Percentiles rank a stretch among this genome's conserved stretches.
These are phyloP conservation scores for Lates calcarifer DNA, from an alignment of 2,113 vertebrate species.

Conservation along the genomic window DNA sequence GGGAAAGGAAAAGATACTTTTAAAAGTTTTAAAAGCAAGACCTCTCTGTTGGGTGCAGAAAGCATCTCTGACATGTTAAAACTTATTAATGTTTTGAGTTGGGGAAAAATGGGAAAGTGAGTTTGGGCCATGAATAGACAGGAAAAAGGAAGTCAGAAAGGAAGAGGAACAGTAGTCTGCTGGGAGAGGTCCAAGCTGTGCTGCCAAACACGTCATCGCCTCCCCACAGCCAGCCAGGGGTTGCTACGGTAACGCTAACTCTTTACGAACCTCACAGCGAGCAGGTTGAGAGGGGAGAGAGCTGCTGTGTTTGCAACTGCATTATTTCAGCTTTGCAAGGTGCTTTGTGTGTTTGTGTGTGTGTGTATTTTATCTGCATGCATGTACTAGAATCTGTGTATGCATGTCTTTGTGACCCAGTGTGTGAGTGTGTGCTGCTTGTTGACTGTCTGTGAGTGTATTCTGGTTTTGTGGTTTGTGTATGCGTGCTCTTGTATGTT, in stretches of 20 bases:
- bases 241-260: slow-evolving; percentile 76
- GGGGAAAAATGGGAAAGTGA: slow-evolving; percentile 7
- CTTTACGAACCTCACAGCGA: slow-evolving; percentile 60
- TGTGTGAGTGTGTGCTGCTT: slow-evolving; percentile 14
- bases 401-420: not conserved
- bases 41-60: not conserved
- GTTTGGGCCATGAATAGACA: not conserved
- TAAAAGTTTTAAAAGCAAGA: not conserved
- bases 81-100: slow-evolving; percentile 14
- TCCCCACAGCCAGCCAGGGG: slow-evolving; percentile 49
- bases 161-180: slow-evolving; percentile 51
- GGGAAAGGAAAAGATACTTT: not conserved
- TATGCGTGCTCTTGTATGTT: slow-evolving; percentile 42
- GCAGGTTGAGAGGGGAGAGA: slow-evolving; percentile 40
- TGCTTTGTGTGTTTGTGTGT: too few relatives aligned
- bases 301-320: slow-evolving; percentile 58
- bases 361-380: too few relatives aligned
- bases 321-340: slow-evolving; percentile 49
- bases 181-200: slow-evolving; percentile 64
- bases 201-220: slow-evolving; percentile 59
- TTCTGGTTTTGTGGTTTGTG: slow-evolving; percentile 61
- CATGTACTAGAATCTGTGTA: not conserved
- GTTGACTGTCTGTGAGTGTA: slow-evolving; percentile 17
- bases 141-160: slow-evolving; percentile 48
- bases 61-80: slow-evolving; percentile 11